Conservation (phyloP, 2,888 invertebrate species). For the Urechis unicinctus region DNA sequence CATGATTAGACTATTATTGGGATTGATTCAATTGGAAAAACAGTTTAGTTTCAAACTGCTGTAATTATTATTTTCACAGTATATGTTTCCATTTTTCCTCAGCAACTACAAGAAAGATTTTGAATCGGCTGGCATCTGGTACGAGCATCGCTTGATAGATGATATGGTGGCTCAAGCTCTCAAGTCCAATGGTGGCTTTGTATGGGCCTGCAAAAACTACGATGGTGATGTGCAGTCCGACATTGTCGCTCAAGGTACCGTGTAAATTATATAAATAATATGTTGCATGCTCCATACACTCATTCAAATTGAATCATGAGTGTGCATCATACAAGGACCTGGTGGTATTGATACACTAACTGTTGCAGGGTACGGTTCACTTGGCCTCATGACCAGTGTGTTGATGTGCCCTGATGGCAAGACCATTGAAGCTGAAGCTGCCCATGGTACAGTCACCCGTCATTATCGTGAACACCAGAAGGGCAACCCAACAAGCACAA, state of each 20-base stretch:
- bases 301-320: too few species aligned
- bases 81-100: too few species aligned
- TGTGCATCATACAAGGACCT: too few species aligned
- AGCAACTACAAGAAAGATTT: conserved; percentile 67
- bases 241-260: conserved; percentile 71
- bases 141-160: conserved; percentile 84
- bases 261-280: too few species aligned
- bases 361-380: conserved; percentile 61
- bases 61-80: too few species aligned
- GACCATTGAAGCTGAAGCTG: conserved; percentile 59
- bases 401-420: conserved; percentile 58
- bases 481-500: conserved; percentile 79
- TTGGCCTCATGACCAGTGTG: conserved; percentile 68
- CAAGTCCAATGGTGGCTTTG: conserved; percentile 78
- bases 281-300: too few species aligned
- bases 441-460: conserved; percentile 58
- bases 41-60: too few species aligned
- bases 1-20: background rate
- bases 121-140: conserved; percentile 75
- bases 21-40: background rate
- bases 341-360: too few species aligned
- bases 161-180: conserved; percentile 85
- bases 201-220: conserved; percentile 91
- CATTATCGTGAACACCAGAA: conserved; percentile 51
- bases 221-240: conserved; percentile 89